Conservation (phyloP, 1,140 invertebrate genomes). For the Formica selysi region DNA sequence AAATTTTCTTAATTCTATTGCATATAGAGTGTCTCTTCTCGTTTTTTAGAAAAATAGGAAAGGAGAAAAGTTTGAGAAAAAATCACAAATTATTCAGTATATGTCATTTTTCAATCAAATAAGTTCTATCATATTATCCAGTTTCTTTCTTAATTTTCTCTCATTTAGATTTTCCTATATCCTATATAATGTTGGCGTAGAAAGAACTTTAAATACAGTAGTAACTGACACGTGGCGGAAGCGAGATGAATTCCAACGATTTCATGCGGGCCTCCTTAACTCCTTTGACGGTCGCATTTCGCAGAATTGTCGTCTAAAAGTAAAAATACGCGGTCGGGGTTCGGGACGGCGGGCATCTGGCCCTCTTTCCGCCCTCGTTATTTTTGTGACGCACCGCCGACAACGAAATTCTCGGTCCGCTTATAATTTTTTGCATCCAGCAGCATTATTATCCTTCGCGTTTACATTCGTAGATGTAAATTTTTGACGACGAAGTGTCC, state of each 20-base stretch:
- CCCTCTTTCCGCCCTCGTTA: constrained; percentile 65
- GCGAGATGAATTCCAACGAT: constrained; percentile 77
- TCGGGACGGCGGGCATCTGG: constrained; percentile 71
- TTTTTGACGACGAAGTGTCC: constrained; percentile 6
- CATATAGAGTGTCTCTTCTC: background rate
- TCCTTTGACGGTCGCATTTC: constrained; percentile 81
- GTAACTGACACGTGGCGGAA: constrained; percentile 75
- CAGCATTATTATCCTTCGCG: constrained; percentile 25
- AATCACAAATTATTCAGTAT: background rate
- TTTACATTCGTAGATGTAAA: background rate
- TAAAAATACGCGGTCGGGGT: constrained; percentile 79
- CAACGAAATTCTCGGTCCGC: background rate
- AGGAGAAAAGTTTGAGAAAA: background rate
- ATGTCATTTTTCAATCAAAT: background rate
- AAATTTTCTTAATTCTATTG: background rate
- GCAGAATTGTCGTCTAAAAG: constrained; percentile 78
- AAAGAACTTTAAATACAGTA: constrained; percentile 78
- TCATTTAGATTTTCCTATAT: background rate
- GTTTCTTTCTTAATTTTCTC: background rate
- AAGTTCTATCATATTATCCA: background rate
- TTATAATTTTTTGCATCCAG: constrained; percentile 55
- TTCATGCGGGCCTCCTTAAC: constrained; percentile 75
- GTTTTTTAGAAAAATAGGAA: background rate
- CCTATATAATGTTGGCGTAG: constrained; percentile 25
- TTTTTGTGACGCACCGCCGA: constrained; percentile 62